Percentiles rank a stretch among this genome's conserved stretches.
These are phyloP conservation scores for Drosophila saltans DNA, from an alignment of 1,140 invertebrate genomes.

Conservation along the genomic window DNA sequence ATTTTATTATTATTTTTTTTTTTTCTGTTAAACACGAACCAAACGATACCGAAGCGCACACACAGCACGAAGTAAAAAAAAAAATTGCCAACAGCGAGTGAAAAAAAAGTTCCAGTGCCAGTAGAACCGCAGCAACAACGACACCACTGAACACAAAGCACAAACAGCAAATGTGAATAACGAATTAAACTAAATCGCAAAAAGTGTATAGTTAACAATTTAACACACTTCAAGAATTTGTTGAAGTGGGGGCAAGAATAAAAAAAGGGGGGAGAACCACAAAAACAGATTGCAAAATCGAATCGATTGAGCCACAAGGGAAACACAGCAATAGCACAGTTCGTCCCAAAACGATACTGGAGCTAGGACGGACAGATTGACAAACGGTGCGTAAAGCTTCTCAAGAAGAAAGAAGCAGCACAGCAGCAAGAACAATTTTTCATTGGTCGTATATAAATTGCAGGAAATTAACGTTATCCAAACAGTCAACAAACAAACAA, in stretches of 20 bases:
- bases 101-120: conserved; percentile 58
- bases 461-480: neutral
- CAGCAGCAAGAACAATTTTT: neutral
- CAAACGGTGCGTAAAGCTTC: neutral
- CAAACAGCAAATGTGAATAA: conserved; percentile 18
- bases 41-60: conserved; percentile 19
- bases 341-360: too few relatives aligned
- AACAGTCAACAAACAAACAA: neutral
- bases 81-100: conserved; percentile 27
- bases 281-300: neutral
- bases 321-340: too few relatives aligned
- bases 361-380: too few relatives aligned
- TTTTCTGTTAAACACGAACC: conserved; percentile 26
- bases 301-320: neutral
- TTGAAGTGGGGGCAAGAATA: neutral
- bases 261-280: conserved; percentile 12
- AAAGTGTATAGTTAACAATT: conserved; percentile 23
- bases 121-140: conserved; percentile 27
- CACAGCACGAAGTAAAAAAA: conserved; percentile 18
- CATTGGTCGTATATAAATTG: neutral
- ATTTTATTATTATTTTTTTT: conserved; percentile 19
- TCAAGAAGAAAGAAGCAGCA: neutral
- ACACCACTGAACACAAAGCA: conserved; percentile 27
- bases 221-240: neutral
- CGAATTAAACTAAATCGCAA: conserved; percentile 61